These are phyloP conservation scores for Melieria omissa DNA, from an alignment of 2,888 invertebrate genomes.

Conservation along the genomic window DNA sequence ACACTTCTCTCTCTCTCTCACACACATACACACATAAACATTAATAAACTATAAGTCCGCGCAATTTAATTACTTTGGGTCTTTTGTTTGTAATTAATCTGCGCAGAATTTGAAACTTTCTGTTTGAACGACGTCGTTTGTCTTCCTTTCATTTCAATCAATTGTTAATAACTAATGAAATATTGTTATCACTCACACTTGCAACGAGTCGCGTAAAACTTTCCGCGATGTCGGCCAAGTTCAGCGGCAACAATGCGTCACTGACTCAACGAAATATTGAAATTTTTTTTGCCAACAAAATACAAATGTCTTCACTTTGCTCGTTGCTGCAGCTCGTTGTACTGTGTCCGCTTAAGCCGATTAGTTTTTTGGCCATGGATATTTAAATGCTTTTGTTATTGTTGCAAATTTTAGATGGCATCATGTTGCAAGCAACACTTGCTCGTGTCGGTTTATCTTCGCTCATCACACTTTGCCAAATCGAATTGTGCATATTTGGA, in stretches of 20 bases:
- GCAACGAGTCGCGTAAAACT: no score
- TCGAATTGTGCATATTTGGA: no score
- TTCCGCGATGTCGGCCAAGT: background rate
- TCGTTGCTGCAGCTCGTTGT: no score
- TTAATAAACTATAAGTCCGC: background rate
- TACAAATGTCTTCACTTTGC: no score
- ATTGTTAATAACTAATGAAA: slow-evolving; percentile 27
- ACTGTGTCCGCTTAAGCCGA: no score
- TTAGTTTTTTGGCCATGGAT: no score
- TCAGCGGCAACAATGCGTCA: background rate
- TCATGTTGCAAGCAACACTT: no score
- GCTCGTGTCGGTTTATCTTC: no score
- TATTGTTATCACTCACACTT: slow-evolving; percentile 17
- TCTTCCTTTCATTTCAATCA: slow-evolving; percentile 10
- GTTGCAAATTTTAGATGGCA: no score
- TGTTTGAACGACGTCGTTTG: background rate
- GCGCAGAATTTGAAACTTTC: slow-evolving; percentile 15
- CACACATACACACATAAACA: background rate
- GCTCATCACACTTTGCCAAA: no score
- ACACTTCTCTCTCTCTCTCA: background rate
- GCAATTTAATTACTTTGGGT: slow-evolving; percentile 15
- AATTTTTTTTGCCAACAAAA: no score
- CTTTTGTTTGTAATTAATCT: slow-evolving; percentile 16
- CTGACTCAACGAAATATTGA: background rate
- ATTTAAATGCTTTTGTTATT: no score